Percentiles rank a stretch among this genome's conserved stretches.
These are phyloP conservation scores for Blomia tropicalis DNA, from an alignment of 2,888 invertebrate species.

Conservation along the genomic window DNA sequence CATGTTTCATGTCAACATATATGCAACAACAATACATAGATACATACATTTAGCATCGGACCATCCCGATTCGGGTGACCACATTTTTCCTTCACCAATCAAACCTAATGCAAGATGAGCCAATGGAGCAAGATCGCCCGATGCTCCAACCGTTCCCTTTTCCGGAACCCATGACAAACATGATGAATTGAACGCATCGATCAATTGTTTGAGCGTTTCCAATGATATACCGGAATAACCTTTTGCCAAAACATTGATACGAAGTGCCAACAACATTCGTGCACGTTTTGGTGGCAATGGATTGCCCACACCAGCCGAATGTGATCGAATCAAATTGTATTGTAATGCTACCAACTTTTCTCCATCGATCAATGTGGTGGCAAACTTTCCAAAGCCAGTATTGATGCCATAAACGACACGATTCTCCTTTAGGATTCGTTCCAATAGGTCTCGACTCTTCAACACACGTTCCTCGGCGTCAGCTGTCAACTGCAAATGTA, in stretches of 20 bases:
- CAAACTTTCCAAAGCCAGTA: slow-evolving; percentile 52
- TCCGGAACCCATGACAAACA: slow-evolving; percentile 51
- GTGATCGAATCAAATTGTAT: slow-evolving; percentile 48
- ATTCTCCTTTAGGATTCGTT: slow-evolving; percentile 45
- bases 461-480: slow-evolving; percentile 36
- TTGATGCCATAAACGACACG: slow-evolving; percentile 48
- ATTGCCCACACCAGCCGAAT: slow-evolving; percentile 47
- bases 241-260: slow-evolving; percentile 51
- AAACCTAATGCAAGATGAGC: slow-evolving; percentile 49
- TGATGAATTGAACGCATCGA: slow-evolving; percentile 49
- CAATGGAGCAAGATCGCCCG: slow-evolving; percentile 50
- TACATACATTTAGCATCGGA: slow-evolving; percentile 41
- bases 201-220: slow-evolving; percentile 43
- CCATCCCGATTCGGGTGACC: slow-evolving; percentile 49
- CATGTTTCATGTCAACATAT: too few relatives aligned
- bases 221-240: slow-evolving; percentile 50
- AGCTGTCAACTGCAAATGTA: not conserved
- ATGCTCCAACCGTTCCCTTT: slow-evolving; percentile 52
- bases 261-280: slow-evolving; percentile 46
- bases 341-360: slow-evolving; percentile 46
- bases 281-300: slow-evolving; percentile 45
- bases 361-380: slow-evolving; percentile 42
- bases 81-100: slow-evolving; percentile 51
- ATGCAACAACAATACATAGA: too few relatives aligned
- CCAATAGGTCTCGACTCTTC: slow-evolving; percentile 43